Evolutionary conservation across 2,888 invertebrate species (phyloP).

Genomic region (Trichopoda pennipes): DNA sequence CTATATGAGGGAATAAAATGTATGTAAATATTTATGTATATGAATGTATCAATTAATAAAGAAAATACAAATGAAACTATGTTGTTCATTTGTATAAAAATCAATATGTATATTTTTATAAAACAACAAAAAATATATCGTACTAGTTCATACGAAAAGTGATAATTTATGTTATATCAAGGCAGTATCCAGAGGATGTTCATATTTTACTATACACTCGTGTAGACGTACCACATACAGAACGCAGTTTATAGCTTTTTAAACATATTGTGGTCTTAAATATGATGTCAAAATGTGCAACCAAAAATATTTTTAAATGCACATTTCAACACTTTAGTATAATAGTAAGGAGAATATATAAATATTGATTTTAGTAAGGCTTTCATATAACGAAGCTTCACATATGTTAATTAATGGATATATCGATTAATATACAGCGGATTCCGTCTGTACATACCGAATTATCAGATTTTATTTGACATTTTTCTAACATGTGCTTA

Average conservation of each 20-base stretch:
- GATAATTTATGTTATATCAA: conserved; percentile 45
- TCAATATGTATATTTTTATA: conserved; percentile 7
- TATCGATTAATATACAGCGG: too few species aligned
- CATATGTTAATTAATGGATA: too few species aligned
- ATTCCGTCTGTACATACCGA: too few species aligned
- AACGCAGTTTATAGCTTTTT: conserved; percentile 58
- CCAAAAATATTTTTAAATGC: conserved; percentile 1
- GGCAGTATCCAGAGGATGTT: conserved; percentile 44
- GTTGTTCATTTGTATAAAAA: neutral
- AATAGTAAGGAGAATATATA: neutral
- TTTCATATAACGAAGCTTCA: neutral
- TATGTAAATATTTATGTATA: neutral
- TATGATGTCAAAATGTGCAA: conserved; percentile 44
- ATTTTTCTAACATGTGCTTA: too few species aligned
- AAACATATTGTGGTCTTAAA: conserved; percentile 64
- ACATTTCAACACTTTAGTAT: neutral
- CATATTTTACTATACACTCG: conserved; percentile 14
- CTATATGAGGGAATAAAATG: conserved; percentile 11
- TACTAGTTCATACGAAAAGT: neutral
- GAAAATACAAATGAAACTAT: neutral
- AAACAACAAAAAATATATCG: conserved; percentile 8
- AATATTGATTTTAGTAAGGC: neutral
- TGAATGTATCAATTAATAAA: neutral
- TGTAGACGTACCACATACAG: conserved; percentile 16
- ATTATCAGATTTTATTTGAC: too few species aligned